Conservation (phyloP, 2,797 vertebrate genomes). For the Sparus aurata region DNA sequence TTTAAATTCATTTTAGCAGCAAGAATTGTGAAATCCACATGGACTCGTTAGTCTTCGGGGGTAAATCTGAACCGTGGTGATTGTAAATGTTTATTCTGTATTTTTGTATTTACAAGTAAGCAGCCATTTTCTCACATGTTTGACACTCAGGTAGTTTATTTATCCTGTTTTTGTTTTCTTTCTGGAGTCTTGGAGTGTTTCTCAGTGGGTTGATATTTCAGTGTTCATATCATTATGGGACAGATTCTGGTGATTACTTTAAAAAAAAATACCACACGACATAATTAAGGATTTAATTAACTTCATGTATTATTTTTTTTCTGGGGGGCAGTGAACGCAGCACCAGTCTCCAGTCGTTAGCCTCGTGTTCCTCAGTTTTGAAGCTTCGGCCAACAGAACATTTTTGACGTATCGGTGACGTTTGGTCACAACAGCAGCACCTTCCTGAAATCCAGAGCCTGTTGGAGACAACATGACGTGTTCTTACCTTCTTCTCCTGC, state of each 20-base stretch:
- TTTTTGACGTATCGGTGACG: rapidly evolving
- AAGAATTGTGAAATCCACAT: too few species aligned
- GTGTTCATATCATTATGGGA: not conserved
- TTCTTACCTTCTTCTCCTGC: not conserved
- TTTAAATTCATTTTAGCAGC: too few species aligned
- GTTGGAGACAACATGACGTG: not conserved
- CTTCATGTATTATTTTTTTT: too few species aligned
- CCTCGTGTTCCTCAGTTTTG: not conserved
- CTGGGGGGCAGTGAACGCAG: not conserved
- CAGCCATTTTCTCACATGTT: not conserved
- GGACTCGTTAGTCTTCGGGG: too few species aligned
- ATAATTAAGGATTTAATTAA: not conserved
- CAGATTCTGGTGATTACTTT: not conserved
- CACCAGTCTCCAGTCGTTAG: not conserved
- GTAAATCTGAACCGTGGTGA: not conserved
- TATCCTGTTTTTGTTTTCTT: not conserved
- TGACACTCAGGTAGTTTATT: constrained; percentile 36
- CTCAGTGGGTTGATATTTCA: not conserved
- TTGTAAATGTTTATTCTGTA: constrained; percentile 25
- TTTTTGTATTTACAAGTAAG: not conserved
- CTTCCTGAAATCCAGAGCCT: not conserved
- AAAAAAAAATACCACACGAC: not conserved
- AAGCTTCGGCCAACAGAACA: not conserved
- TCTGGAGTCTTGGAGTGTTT: constrained; percentile 8
- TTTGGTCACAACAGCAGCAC: not conserved